phyloP scores from a whole-genome alignment of 2,113 vertebrate species.

The Vulpes vulpes region DNA sequence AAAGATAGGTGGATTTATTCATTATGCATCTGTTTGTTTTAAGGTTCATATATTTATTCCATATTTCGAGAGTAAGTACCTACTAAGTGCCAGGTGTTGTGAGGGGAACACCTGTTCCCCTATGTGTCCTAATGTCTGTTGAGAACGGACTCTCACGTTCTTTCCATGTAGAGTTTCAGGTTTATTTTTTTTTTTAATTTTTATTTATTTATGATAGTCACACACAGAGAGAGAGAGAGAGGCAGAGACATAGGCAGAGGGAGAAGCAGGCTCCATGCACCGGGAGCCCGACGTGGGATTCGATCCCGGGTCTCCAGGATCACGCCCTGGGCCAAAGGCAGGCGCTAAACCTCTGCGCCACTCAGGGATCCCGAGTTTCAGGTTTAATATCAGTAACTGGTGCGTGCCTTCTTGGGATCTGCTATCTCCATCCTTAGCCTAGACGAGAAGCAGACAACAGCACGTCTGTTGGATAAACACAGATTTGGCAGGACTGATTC shows the following conservation, averaged over 20 bases:
- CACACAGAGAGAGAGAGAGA: no score
- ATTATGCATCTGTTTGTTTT: conserved; percentile 18
- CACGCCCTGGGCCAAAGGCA: no score
- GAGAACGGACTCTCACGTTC: neutral
- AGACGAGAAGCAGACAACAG: conserved; percentile 18
- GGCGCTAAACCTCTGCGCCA: no score
- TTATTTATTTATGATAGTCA: no score
- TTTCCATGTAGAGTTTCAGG: neutral
- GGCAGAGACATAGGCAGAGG: no score
- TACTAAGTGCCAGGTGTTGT: neutral
- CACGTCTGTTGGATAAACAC: conserved; percentile 60
- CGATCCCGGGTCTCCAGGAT: no score
- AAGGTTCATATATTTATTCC: conserved; percentile 22
- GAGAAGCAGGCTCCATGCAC: no score
- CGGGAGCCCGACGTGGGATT: no score
- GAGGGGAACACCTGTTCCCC: neutral
- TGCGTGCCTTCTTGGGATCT: neutral
- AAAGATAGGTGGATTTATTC: conserved; percentile 48
- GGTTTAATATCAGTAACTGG: conserved; percentile 10
- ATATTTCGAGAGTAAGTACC: neutral
- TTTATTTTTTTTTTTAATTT: neutral
- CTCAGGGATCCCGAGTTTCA: neutral
- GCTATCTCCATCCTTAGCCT: neutral
- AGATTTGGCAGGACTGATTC: conserved; percentile 65
- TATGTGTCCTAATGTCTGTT: neutral